These are phyloP conservation scores for Drosophila chauvacae DNA, from an alignment of 1,140 invertebrate genomes.

Conservation along the genomic window DNA sequence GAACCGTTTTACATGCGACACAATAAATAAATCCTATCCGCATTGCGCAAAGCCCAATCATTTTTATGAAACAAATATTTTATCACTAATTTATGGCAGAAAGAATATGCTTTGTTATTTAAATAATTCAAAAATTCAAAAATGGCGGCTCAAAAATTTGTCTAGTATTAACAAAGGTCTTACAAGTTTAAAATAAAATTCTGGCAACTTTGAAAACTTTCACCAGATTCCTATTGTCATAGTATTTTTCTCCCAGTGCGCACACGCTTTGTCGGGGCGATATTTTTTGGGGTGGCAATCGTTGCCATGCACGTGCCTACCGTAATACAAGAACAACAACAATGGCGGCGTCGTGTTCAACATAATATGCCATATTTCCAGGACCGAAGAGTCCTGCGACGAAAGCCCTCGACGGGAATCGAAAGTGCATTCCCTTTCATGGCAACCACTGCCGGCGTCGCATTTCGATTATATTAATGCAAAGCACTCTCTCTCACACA, in stretches of 20 bases:
- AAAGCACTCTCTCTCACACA: slow-evolving; percentile 57
- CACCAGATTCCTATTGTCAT: not conserved
- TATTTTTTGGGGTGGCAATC: slow-evolving; percentile 69
- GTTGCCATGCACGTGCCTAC: slow-evolving; percentile 80
- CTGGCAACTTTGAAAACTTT: not conserved
- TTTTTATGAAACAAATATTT: not conserved
- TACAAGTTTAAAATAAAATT: not conserved
- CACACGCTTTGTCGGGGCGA: slow-evolving; percentile 9
- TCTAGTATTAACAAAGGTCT: not conserved
- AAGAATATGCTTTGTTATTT: not conserved
- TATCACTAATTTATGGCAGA: not conserved
- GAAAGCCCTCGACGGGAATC: slow-evolving; percentile 72
- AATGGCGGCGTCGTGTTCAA: slow-evolving; percentile 73
- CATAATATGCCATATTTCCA: slow-evolving; percentile 81
- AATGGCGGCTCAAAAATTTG: accelerated
- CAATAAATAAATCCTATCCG: too few relatives aligned
- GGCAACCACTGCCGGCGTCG: slow-evolving; percentile 69
- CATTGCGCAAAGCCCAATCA: too few relatives aligned
- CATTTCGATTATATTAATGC: slow-evolving; percentile 82
- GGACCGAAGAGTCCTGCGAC: slow-evolving; percentile 36
- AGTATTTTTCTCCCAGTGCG: not conserved
- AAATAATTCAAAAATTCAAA: not conserved
- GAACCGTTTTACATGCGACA: too few relatives aligned
- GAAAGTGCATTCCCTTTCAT: slow-evolving; percentile 83
- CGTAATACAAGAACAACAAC: slow-evolving; percentile 75